Conservation (phyloP, 2,797 vertebrate species). For the Chiroxiphia lanceolata region DNA sequence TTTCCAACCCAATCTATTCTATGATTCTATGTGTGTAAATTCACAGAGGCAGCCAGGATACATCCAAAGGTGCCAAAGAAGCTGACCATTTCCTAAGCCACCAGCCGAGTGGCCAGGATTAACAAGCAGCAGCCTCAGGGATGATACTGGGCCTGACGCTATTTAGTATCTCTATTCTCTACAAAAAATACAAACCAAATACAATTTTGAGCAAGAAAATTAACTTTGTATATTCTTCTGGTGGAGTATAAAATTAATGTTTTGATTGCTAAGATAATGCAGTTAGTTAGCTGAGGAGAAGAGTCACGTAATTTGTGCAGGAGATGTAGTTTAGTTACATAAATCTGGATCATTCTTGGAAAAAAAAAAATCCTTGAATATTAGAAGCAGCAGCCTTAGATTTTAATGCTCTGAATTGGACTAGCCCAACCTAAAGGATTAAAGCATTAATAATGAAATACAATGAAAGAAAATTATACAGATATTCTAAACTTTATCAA, state of each 20-base stretch:
- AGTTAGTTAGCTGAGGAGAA: not conserved
- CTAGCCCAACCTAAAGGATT: not conserved
- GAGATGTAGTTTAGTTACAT: not conserved
- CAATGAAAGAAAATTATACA: not conserved
- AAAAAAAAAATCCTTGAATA: not conserved
- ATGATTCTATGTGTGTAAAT: not conserved
- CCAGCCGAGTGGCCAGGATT: not conserved
- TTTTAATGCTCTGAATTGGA: not conserved
- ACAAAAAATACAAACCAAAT: not conserved
- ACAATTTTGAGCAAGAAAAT: not conserved
- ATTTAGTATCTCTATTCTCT: not conserved
- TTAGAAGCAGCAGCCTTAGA: not conserved
- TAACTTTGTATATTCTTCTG: not conserved
- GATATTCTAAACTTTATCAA: not conserved
- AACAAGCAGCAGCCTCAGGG: not conserved
- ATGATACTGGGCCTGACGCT: not conserved
- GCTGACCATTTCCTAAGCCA: not conserved
- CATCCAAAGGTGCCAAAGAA: not conserved
- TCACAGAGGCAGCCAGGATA: not conserved
- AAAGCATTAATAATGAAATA: not conserved
- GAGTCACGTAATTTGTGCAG: not conserved
- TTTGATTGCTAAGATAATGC: not conserved
- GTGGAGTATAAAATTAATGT: not conserved
- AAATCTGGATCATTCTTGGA: not conserved
- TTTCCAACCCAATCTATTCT: too few species aligned